These are phyloP conservation scores for Baryphthengus martii DNA, from an alignment of 2,113 vertebrate species.

Conservation along the genomic window DNA sequence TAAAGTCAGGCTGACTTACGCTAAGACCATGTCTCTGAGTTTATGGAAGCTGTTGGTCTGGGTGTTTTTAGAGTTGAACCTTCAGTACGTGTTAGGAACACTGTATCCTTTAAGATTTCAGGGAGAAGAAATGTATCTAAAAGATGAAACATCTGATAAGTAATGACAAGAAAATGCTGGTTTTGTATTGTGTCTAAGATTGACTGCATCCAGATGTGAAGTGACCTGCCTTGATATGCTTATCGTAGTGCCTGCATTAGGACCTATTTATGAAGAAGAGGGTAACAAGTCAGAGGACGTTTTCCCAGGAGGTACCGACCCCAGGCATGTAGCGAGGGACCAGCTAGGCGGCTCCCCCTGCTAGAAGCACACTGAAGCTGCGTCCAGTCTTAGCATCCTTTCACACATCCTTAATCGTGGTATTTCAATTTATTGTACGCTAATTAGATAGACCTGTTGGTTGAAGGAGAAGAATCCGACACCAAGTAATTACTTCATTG, in stretches of 20 bases:
- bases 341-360: background rate
- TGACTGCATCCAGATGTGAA: background rate
- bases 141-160: conserved; percentile 34
- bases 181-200: background rate
- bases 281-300: background rate
- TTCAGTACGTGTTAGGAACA: conserved; percentile 28
- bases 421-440: conserved; percentile 71
- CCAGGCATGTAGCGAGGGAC: background rate
- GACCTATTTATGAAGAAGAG: background rate
- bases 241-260: background rate
- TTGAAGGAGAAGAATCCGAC: conserved; percentile 71
- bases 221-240: background rate
- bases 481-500: conserved; percentile 76
- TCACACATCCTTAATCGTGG: conserved; percentile 51
- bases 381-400: background rate
- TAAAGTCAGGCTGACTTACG: conserved; percentile 16
- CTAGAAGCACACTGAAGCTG: background rate
- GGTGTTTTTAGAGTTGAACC: conserved; percentile 32
- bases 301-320: background rate
- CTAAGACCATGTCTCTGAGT: conserved; percentile 33
- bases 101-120: conserved; percentile 35
- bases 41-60: conserved; percentile 47
- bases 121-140: conserved; percentile 8
- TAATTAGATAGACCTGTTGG: conserved; percentile 75
- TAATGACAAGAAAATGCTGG: conserved; percentile 36